Conservation (phyloP, 1,140 invertebrate genomes). For the Vollenhovia emeryi region DNA sequence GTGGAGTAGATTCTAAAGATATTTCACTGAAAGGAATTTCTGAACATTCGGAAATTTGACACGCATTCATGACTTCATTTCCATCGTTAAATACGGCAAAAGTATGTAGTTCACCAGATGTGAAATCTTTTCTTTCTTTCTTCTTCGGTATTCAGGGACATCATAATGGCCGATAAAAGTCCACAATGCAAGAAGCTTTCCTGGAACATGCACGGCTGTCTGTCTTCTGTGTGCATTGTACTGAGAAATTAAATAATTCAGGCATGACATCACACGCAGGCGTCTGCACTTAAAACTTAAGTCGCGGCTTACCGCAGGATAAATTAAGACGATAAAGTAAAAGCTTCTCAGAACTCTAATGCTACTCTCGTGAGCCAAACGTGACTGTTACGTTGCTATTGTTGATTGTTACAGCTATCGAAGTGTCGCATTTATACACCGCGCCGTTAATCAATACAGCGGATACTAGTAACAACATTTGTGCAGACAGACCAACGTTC, state of each 20-base stretch:
- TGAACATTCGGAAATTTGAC: neutral
- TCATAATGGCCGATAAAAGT: constrained; percentile 60
- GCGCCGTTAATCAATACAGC: neutral
- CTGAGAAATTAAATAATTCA: constrained; percentile 64
- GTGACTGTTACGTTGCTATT: neutral
- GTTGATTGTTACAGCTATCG: neutral
- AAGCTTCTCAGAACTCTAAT: constrained; percentile 23
- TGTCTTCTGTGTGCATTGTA: constrained; percentile 18
- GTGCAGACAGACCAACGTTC: neutral
- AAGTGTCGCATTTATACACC: neutral
- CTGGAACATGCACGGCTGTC: constrained; percentile 41
- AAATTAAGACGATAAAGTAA: constrained; percentile 40
- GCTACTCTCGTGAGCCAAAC: constrained; percentile 7
- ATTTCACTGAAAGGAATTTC: neutral
- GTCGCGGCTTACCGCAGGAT: neutral
- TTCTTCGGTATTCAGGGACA: constrained; percentile 25
- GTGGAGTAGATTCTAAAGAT: neutral
- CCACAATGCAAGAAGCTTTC: constrained; percentile 54
- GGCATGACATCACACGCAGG: constrained; percentile 45
- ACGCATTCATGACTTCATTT: neutral
- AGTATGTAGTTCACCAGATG: neutral
- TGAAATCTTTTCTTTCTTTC: neutral
- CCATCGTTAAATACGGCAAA: neutral
- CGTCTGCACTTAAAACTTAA: constrained; percentile 28
- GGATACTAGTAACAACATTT: neutral